Evolutionary conservation across 2,113 vertebrate species (phyloP), one percentile per base, ranked within the genome.

Genomic region (Reinhardtius hippoglossoides): DNA sequence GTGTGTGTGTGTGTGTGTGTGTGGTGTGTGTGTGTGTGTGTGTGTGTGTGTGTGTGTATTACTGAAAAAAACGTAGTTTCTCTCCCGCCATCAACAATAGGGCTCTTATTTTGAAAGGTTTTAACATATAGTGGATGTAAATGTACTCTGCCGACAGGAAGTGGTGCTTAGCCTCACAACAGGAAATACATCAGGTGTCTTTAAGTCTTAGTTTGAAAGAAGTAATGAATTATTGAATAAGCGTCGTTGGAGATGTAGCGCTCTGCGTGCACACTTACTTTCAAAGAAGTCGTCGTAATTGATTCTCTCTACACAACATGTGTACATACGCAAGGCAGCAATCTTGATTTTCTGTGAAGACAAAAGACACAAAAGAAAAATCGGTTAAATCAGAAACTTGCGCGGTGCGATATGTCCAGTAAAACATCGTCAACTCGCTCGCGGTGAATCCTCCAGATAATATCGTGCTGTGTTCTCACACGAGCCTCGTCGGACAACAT

Each of bases 261-360:
- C 42, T 42, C 8, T 1, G 31, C 4, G 10, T 2, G 9, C 37
- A 3, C 75, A 96, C 98, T 96, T 94, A 99, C 98, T 95, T 86
- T 95, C 93, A 92, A 98, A 98, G 91, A 99, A 98, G 3, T 98
- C 97, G 71, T 99, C 97, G 2, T 96, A 99, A 87, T 97, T 97
- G 67, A 97, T 95, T 92, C 96, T 97, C 91, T 99, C 98, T 77
- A 99, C 98, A 1, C 98, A 99, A 93, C 96, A 98, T 0, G 97
- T 98, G 91, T 99, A 99, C 98, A 99, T 99, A 27, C 97, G 96
- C 91, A 99, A 77, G 4, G 96, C 98, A 6, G 98, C 98, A 27
- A 99, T 97, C 94, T 98, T 99, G 81, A 99, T 95, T 94, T 99
- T 99, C 98, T 99, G 90, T 48, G 74, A 89, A 76, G 87, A 61